Percentiles rank a stretch among this genome's conserved stretches.
phyloP scores from a whole-genome alignment of 1,140 invertebrate genomes.

The Choristoneura fumiferana region DNA sequence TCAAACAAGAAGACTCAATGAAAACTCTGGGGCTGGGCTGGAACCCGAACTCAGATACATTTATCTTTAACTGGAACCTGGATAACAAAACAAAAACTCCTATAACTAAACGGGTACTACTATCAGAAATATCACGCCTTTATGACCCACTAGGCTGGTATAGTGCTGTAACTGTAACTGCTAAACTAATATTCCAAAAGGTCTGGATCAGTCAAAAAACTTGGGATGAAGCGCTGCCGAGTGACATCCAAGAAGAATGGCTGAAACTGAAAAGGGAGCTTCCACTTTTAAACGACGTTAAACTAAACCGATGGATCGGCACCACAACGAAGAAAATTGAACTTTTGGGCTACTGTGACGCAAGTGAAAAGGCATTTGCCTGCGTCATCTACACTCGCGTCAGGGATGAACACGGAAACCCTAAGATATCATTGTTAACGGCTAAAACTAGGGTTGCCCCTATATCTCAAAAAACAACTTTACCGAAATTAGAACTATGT shows the following conservation, averaged over 20 bases:
- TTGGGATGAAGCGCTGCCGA: slow-evolving; percentile 55
- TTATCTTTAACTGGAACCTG: slow-evolving; percentile 28
- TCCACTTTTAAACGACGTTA: slow-evolving; percentile 29
- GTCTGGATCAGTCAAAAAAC: slow-evolving; percentile 42
- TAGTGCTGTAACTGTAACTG: slow-evolving; percentile 47
- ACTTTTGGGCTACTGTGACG: slow-evolving; percentile 27
- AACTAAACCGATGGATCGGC: slow-evolving; percentile 34
- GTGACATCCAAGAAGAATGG: slow-evolving; percentile 33
- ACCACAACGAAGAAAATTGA: slow-evolving; percentile 13
- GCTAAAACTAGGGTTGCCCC: slow-evolving; percentile 65
- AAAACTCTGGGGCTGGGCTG: slow-evolving; percentile 43
- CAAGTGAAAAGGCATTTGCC: slow-evolving; percentile 24
- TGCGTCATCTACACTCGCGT: slow-evolving; percentile 27
- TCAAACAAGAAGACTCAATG: slow-evolving; percentile 28
- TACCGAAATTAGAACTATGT: slow-evolving; percentile 70
- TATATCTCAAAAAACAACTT: slow-evolving; percentile 42
- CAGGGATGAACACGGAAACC: slow-evolving; percentile 24
- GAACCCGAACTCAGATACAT: slow-evolving; percentile 36
- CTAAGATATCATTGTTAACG: slow-evolving; percentile 28
- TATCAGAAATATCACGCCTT: slow-evolving; percentile 47
- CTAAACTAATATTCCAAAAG: slow-evolving; percentile 64
- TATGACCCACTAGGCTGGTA: slow-evolving; percentile 59
- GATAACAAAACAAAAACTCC: slow-evolving; percentile 12
- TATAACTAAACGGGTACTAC: slow-evolving; percentile 35
- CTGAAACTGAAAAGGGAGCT: slow-evolving; percentile 29